phyloP scores from a whole-genome alignment of 2,888 invertebrate species.

The Eupithecia insigniata region DNA sequence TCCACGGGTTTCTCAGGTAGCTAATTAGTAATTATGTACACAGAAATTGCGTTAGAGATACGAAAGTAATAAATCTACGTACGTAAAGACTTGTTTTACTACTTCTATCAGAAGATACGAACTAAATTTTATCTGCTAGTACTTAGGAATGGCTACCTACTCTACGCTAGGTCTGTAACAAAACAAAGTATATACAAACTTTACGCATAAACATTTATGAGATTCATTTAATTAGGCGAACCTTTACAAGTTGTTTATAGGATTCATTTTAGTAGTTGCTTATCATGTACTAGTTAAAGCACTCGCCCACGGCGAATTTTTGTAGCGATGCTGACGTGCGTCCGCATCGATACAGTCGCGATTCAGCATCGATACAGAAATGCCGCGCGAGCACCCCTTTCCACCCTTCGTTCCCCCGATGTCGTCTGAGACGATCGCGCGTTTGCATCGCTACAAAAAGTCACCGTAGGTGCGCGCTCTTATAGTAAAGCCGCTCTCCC shows the following conservation, averaged over 20 bases:
- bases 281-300: no score
- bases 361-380: no score
- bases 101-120: slow-evolving; percentile 17
- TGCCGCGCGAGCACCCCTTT: no score
- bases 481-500: no score
- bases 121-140: background rate
- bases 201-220: background rate
- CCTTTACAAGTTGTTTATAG: background rate
- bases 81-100: slow-evolving; percentile 20
- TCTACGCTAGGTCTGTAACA: background rate
- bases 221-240: background rate
- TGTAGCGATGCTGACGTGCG: no score
- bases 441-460: no score
- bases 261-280: background rate
- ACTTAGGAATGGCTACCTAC: background rate
- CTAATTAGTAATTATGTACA: slow-evolving; percentile 70
- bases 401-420: no score
- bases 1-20: slow-evolving; percentile 53
- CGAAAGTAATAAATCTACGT: slow-evolving; percentile 40
- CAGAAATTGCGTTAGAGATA: slow-evolving; percentile 46
- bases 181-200: slow-evolving; percentile 10
- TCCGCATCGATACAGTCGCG: no score
- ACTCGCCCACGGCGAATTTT: no score
- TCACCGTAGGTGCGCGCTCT: no score
- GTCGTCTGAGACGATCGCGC: no score